Conservation (phyloP, 2,797 vertebrate species). For the Botia almorhae region DNA sequence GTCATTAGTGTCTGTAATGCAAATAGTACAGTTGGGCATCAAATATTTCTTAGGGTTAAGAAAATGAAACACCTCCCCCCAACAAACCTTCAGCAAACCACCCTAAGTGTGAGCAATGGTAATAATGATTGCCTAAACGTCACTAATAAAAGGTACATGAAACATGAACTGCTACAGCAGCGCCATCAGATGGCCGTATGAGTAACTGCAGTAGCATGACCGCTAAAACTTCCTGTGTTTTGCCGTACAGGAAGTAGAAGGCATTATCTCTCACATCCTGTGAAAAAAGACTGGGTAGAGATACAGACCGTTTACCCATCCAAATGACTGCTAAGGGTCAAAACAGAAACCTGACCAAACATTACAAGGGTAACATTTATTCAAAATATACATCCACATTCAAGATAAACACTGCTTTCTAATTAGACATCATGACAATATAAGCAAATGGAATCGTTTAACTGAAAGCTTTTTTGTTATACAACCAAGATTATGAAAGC, state of each 20-base stretch:
- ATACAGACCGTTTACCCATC: not conserved
- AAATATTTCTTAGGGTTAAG: no score
- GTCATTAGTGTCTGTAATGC: no score
- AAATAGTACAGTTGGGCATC: no score
- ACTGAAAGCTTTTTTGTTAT: not conserved
- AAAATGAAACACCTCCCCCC: no score
- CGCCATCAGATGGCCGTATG: slow-evolving; percentile 46
- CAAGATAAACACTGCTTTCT: slow-evolving; percentile 27
- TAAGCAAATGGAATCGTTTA: not conserved
- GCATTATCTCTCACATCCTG: slow-evolving; percentile 40
- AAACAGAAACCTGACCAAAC: not conserved
- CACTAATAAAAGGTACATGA: not conserved
- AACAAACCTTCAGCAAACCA: no score
- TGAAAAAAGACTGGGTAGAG: slow-evolving; percentile 10
- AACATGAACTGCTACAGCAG: slow-evolving; percentile 10
- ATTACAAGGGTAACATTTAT: slow-evolving; percentile 43
- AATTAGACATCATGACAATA: not conserved
- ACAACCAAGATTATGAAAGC: slow-evolving; percentile 5
- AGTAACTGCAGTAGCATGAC: not conserved
- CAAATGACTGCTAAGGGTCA: not conserved
- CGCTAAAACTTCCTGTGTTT: slow-evolving; percentile 18
- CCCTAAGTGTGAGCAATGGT: not conserved
- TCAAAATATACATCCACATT: slow-evolving; percentile 35
- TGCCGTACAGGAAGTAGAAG: slow-evolving; percentile 9
- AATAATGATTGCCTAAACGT: not conserved